Base-by-base conservation (phyloP, 2,888 invertebrate species). In the Lycia hirtaria region DNA sequence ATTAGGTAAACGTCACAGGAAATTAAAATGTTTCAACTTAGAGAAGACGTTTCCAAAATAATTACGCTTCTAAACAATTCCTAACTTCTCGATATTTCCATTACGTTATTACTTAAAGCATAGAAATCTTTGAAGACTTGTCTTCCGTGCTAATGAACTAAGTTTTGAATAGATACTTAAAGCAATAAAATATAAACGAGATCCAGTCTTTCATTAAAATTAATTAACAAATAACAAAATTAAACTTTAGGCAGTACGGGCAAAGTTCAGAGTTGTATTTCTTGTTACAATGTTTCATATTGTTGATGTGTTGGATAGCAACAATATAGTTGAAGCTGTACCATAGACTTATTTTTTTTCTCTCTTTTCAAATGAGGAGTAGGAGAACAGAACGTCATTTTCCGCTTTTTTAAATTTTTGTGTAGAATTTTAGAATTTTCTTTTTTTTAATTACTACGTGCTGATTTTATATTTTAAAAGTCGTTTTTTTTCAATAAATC, bases 71-170 rank as follows among this genome's bases (percentile, higher is more conserved):
- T n/a, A 41, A 41, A 41, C 41, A 41, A 41, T 41, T 10, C 26
- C 1, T 2, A 41, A 41, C 41, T 41, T 41, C 7, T 26, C 26
- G 41, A 41, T 41, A 15, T 41, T 41, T 47, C 33, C 35, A 26
- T 37, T 33, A 45, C 20, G 14, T 45, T 45, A 33, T 35, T 47
- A 47, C 45, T 47, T 47, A 24, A 17, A 47, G 12, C 35, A 26
- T 41, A 45, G 33, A 35, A n/a, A 35, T 14, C 37, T 45, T 24
- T 26, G 20, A 44, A 40, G 24, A 32, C 10, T 20, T 30, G 32
- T 20, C 24, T 51, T 52, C 15, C 37, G 15, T 44, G n/a, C 30
- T 53, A 45, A 53, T 30, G 44, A 45, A 38, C 37, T 37, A 45
- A 53, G 45, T 53, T 37, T 28, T 45, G 37, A 45, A 37, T 38